Conservation (phyloP, 2,113 vertebrate genomes). For the Tautogolabrus adspersus region DNA sequence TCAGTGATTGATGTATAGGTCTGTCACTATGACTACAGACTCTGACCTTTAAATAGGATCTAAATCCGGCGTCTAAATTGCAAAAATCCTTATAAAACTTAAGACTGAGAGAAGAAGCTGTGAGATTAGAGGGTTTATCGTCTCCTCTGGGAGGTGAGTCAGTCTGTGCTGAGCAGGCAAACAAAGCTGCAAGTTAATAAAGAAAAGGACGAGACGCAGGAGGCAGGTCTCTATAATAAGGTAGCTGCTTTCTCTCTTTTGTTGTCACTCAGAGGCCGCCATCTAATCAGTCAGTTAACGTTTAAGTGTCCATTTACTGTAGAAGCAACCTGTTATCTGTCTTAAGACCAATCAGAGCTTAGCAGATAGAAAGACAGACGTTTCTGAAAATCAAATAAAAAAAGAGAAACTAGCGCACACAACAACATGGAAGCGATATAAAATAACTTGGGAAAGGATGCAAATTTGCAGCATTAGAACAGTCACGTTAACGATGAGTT, state of each 20-base stretch:
- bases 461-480: no score
- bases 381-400: no score
- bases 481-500: no score
- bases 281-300: background rate
- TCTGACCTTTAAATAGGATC: constrained; percentile 23
- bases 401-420: no score
- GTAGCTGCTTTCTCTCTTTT: background rate
- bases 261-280: constrained; percentile 6
- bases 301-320: no score
- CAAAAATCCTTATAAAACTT: constrained; percentile 12
- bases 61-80: constrained; percentile 15
- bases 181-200: constrained; percentile 44
- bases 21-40: constrained; percentile 27
- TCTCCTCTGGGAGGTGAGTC: constrained; percentile 45
- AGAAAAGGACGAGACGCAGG: constrained; percentile 3
- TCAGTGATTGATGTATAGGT: background rate
- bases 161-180: constrained; percentile 17
- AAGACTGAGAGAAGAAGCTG: background rate
- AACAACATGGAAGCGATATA: no score
- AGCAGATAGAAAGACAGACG: no score
- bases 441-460: no score
- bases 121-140: constrained; percentile 45
- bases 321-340: no score
- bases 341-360: no score
- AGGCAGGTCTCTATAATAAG: constrained; percentile 1